A percentile compares a stretch with the other conserved stretches of the same genome.
Conservation (phyloP, 2,888 invertebrate species). For the Caenorhabditis uteleia region DNA sequence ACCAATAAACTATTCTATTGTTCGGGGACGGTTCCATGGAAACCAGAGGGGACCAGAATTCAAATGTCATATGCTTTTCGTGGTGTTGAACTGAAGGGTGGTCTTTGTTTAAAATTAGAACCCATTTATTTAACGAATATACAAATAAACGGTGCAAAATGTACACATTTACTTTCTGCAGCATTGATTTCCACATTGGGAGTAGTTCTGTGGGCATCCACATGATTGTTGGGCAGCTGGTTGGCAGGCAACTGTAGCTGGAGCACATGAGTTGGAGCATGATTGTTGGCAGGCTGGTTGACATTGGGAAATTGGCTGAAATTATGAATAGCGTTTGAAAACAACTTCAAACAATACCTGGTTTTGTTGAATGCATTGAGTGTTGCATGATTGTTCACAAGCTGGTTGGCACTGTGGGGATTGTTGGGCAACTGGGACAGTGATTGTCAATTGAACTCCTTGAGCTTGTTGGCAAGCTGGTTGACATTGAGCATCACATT, state of each 20-base stretch:
- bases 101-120: too few relatives aligned
- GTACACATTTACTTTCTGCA: slow-evolving; percentile 42
- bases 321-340: not conserved
- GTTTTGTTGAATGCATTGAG: slow-evolving; percentile 46
- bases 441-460: slow-evolving; percentile 38
- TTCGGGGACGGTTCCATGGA: too few relatives aligned
- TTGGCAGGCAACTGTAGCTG: slow-evolving; percentile 14
- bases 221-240: slow-evolving; percentile 3
- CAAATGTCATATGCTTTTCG: too few relatives aligned
- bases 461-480: slow-evolving; percentile 21
- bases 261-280: slow-evolving; percentile 24
- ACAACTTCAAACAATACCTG: too few relatives aligned
- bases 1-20: too few relatives aligned
- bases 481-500: slow-evolving; percentile 39
- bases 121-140: slow-evolving; percentile 8
- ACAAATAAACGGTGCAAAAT: slow-evolving; percentile 12
- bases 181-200: slow-evolving; percentile 29
- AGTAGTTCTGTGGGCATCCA: slow-evolving; percentile 34
- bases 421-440: slow-evolving; percentile 45
- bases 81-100: too few relatives aligned
- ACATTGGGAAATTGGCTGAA: slow-evolving; percentile 37
- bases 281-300: slow-evolving; percentile 47
- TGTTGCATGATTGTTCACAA: slow-evolving; percentile 49
- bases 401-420: slow-evolving; percentile 50
- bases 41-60: too few relatives aligned